These are phyloP conservation scores for Sylvilagus bachmani DNA, from an alignment of 2,113 vertebrate genomes.

Conservation along the genomic window DNA sequence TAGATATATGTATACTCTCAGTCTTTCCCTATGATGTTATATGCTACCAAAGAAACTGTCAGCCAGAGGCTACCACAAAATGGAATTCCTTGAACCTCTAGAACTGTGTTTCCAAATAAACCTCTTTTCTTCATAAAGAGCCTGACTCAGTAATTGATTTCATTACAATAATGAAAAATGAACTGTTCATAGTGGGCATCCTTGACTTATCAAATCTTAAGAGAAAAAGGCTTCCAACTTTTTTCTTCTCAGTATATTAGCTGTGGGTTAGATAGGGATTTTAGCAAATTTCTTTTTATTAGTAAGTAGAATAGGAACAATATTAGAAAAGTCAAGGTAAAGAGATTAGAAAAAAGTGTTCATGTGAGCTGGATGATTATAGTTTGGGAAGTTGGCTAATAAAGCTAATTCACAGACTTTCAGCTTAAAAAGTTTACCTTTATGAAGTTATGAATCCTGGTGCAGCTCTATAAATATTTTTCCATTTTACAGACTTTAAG, in stretches of 20 bases:
- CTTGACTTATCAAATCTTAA: not conserved
- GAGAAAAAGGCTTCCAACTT: not conserved
- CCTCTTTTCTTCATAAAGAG: too few species aligned
- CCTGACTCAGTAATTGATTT: too few species aligned
- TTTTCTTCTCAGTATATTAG: not conserved
- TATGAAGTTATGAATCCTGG: not conserved
- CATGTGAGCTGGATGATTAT: too few species aligned
- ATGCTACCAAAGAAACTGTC: too few species aligned
- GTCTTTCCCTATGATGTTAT: too few species aligned
- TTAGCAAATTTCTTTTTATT: conserved; percentile 40
- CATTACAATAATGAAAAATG: too few species aligned
- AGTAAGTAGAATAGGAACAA: not conserved
- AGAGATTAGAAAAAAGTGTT: not conserved
- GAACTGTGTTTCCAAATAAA: too few species aligned
- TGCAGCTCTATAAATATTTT: not conserved
- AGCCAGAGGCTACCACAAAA: too few species aligned
- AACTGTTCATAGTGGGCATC: not conserved
- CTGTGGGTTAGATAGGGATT: not conserved
- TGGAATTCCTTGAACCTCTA: too few species aligned
- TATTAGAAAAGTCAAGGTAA: not conserved
- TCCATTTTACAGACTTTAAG: not conserved
- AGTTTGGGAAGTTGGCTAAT: not conserved
- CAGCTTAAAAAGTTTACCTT: not conserved
- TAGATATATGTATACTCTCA: too few species aligned
- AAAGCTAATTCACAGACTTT: not conserved